Base-by-base conservation (phyloP, 2,888 invertebrate genomes). In the Lagria hirta region DNA sequence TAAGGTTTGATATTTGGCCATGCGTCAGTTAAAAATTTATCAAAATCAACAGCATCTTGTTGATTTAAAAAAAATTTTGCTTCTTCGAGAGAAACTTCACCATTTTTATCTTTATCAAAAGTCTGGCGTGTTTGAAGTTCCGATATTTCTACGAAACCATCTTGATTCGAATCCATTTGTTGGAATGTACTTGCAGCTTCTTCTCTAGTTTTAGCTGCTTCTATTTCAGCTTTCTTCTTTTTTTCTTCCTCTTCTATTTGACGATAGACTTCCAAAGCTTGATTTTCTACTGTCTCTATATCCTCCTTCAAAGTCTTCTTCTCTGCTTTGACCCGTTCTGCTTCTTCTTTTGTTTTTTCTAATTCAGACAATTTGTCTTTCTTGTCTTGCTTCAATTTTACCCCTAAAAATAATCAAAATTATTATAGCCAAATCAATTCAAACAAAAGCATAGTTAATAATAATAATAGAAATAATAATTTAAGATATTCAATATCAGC, bases 91-190 rank as follows among this genome's bases (percentile, higher is more conserved):
- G 87, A 82, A 8, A 98, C 69, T 58, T 80, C 80, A 4, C 95
- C 96, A 75, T 96, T 86, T 47, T 83, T 82, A 71, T 98, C 87
- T 57, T 83, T 85, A 73, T 98, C 98, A 73, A 98, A 91, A 27
- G 82, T 83, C 60, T 78, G 75, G 43, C 84, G 81, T 1, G 80
- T 76, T 72, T 84, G 82, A 4, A 90, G 66, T 73, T 86, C 90
- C 40, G 75, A 72, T 27, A 83, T 61, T 48, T 82, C 80, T 20
- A 95, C 68, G 23, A 83, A 77, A 28, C 83, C 85, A 75, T 94
- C 89, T 49, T 77, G 74, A 73, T 98, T 88, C 1, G 82, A 78
- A 73, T 97, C 97, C 61, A 88, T 79, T 56, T 80, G 79, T 18
- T 73, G 75, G 66, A 97, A 98, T 28, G 84, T 82, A 36, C 84